These are phyloP conservation scores for Sclerodermus sp. DNA, from an alignment of 2,888 invertebrate genomes.

Conservation along the genomic window DNA sequence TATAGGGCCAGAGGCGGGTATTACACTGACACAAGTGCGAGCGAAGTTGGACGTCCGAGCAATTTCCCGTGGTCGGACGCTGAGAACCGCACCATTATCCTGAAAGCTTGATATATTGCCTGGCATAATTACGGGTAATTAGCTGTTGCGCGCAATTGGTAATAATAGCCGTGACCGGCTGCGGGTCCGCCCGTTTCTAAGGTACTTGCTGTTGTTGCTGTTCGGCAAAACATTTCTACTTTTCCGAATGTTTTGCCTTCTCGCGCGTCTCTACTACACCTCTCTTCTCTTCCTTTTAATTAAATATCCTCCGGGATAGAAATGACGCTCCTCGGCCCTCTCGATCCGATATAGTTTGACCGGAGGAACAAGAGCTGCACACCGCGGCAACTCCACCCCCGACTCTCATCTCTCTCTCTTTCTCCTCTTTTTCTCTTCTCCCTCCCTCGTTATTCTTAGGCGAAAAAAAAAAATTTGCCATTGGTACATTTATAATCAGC, in stretches of 20 bases:
- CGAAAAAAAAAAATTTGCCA: too few relatives aligned
- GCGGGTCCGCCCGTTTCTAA: not conserved
- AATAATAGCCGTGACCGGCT: slow-evolving; percentile 30
- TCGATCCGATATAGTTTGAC: too few relatives aligned
- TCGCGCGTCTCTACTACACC: slow-evolving; percentile 11
- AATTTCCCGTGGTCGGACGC: slow-evolving; percentile 24
- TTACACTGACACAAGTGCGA: slow-evolving; percentile 17
- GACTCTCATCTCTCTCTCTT: too few relatives aligned
- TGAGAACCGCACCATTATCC: slow-evolving; percentile 35
- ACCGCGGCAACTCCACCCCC: too few relatives aligned
- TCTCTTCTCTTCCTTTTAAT: too few relatives aligned
- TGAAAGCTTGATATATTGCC: slow-evolving; percentile 40
- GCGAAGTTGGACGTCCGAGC: slow-evolving; percentile 9
- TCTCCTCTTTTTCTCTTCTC: too few relatives aligned
- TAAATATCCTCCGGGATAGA: too few relatives aligned
- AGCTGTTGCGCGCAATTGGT: slow-evolving; percentile 41
- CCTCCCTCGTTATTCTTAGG: too few relatives aligned
- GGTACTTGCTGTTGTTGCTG: not conserved
- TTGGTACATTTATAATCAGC: too few relatives aligned
- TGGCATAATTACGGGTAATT: slow-evolving; percentile 42
- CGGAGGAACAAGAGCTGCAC: too few relatives aligned
- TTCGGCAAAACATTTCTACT: not conserved
- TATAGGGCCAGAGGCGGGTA: not conserved
- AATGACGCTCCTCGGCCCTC: too few relatives aligned
- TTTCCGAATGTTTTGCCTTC: slow-evolving; percentile 1